Conservation (phyloP, 1,140 invertebrate species). For the Belonocnema kinseyi region DNA sequence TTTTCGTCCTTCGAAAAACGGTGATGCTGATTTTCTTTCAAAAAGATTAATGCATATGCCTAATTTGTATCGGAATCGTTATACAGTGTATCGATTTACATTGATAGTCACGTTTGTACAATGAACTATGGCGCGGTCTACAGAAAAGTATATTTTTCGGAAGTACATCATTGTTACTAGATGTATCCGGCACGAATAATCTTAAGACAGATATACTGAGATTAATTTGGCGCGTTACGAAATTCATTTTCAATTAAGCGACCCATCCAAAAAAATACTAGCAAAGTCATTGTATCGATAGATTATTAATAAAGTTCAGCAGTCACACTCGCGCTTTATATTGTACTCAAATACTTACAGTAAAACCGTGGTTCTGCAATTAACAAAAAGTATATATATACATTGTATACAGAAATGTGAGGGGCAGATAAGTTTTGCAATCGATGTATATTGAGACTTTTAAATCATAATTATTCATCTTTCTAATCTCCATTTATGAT, state of each 20-base stretch:
- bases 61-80: too few relatives aligned
- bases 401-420: too few relatives aligned
- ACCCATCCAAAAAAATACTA: background rate
- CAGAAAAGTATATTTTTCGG: slow-evolving; percentile 21
- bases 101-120: slow-evolving; percentile 24
- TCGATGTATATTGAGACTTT: too few relatives aligned
- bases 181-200: background rate
- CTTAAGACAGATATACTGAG: background rate
- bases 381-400: background rate
- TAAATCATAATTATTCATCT: too few relatives aligned
- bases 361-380: background rate
- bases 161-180: background rate
- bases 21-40: background rate
- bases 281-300: slow-evolving; percentile 3
- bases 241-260: slow-evolving; percentile 3
- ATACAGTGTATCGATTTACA: background rate
- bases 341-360: background rate
- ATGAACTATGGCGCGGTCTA: slow-evolving; percentile 8
- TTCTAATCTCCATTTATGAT: too few relatives aligned
- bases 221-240: slow-evolving; percentile 7
- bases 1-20: background rate
- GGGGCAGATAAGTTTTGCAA: too few relatives aligned
- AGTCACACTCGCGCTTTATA: background rate
- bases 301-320: slow-evolving; percentile 12
- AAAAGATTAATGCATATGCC: background rate